Conservation (phyloP, 2,888 invertebrate genomes). For the Minunthozetes semirufus region DNA sequence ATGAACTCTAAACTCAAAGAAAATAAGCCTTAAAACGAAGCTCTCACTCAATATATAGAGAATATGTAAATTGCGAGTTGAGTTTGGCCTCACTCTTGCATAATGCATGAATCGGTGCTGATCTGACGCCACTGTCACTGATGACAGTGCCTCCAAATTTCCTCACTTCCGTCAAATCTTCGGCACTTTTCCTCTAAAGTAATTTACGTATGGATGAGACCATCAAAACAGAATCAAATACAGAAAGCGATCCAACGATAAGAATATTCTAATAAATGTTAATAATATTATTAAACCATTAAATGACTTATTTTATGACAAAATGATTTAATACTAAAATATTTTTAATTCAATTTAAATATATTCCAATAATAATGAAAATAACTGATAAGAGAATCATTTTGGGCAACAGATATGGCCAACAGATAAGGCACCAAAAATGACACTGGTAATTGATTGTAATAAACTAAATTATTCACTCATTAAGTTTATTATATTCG, state of each 20-base stretch:
- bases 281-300: too few species aligned
- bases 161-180: conserved; percentile 23
- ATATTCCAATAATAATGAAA: too few species aligned
- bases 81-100: background rate
- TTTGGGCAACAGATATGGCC: too few species aligned
- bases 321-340: too few species aligned
- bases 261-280: background rate
- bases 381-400: too few species aligned
- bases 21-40: background rate
- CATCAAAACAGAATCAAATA: background rate
- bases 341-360: too few species aligned
- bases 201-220: conserved; percentile 29
- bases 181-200: conserved; percentile 14
- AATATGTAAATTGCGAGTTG: conserved; percentile 1
- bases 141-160: conserved; percentile 18
- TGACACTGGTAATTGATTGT: too few species aligned
- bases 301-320: too few species aligned
- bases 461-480: too few species aligned
- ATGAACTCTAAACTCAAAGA: background rate
- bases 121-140: background rate
- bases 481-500: too few species aligned
- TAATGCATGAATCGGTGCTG: conserved; percentile 12
- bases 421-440: too few species aligned
- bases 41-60: background rate
- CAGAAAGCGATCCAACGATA: background rate